Evolutionary conservation across 1,140 invertebrate genomes (phyloP), one percentile per base, ranked within the genome.

Genomic region (Apis cerana): DNA sequence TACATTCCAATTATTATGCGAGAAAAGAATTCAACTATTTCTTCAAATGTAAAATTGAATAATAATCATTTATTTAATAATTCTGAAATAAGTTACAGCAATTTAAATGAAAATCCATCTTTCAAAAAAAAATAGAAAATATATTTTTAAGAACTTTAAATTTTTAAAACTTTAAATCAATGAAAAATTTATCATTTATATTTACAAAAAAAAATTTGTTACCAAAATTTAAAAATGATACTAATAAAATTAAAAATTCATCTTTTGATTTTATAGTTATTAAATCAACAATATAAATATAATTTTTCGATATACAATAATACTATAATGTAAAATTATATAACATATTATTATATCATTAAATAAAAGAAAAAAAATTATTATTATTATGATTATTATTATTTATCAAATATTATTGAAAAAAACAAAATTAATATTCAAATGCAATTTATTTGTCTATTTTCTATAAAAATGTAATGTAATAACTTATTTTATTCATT

Each of bases 111-210:
- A 43, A 72, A 61, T 65, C 69, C 15, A 48, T 76, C 59, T 48
- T 12, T 58, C 3, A 43, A 9, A 23, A 67, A 69, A 48, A 43
- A 5, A 23, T 69, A 23, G 12, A 64, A 70, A 83, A 87, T 48
- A 91, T 91, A 10, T 91, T 91, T 7, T 86, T 94, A 21, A 89
- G 72, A 69, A 93, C 92, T 4, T 86, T 93, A 61, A 43, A 61
- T n/a, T n/a, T n/a, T n/a, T n/a, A n/a, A n/a, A n/a, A n/a, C n/a
- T 50, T 75, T 59, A 61, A 75, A 75, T 11, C 21, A 48, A 75
- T 61, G 15, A 33, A 61, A n/a, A 19, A 9, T 33, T 17, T 23
- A 48, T 48, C 12, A 27, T 23, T 23, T 2, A 71, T 54, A 71
- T 71, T 54, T 71, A 52, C n/a, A 13, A 54, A n/a, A 27, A 71